Base-by-base conservation (phyloP, 2,797 vertebrate genomes). In the Schizothorax lantsangensis region DNA sequence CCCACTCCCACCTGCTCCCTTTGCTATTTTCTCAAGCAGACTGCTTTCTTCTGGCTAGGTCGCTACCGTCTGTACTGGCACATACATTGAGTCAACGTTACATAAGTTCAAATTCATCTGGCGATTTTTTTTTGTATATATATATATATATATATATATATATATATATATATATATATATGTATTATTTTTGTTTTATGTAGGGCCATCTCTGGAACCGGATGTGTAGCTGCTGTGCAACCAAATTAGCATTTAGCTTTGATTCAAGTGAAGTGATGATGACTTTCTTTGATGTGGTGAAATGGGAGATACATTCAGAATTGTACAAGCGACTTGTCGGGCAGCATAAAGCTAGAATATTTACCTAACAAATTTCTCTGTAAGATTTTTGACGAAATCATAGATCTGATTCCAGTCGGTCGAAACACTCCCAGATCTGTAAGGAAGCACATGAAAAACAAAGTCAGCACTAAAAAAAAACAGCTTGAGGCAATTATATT, bases 301-400 rank as follows among this genome's bases (percentile, higher is more conserved):
- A 59, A 9, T 73, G 36, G 3, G 9, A 62, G 19, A 33, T 62
- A 72, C 23, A 57, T 54, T 19, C 8, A 57, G 10, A 83, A 75
- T 23, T 47, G 17, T 59, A 59, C n/a, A 62, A 10, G 3, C 36
- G 1, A 38, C 40, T 36, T 23, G 57, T 38, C 6, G 21, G 33
- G 49, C 23, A 78, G 49, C 17, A 38, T 79, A 36, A 49, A 72
- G 30, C 23, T 83, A 54, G 7, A 21, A 30, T 52, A 52, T 47
- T 95, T 93, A 97, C 98, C 97, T 99, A 88, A 98, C 97, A 91
- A 99, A 99, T 94, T 97, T 95, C 64, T 99, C 96, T 0, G 97
- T 97, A 38, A 99, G 96, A 79, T 97, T 97, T 84, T 94, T 93
- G 62, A 99, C 98, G 83, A 99, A 99, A 33, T 95, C 92, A 91